A percentile compares a stretch with the other conserved stretches of the same genome.
Conservation (phyloP, 2,888 invertebrate genomes). For the Notocelia uddmanniana region DNA sequence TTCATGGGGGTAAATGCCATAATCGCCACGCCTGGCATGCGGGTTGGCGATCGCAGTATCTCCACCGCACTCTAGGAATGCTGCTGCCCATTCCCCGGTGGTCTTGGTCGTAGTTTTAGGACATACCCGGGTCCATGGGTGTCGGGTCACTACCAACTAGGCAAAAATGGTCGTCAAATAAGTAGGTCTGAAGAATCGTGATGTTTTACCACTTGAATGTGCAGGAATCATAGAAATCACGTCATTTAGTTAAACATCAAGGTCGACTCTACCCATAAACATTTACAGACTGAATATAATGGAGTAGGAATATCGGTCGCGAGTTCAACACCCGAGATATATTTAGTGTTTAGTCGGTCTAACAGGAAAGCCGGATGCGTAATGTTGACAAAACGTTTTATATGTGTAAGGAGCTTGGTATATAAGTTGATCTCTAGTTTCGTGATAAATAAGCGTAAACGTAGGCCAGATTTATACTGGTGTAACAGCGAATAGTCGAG, state of each 20-base stretch:
- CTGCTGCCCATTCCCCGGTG: too few relatives aligned
- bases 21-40: too few relatives aligned
- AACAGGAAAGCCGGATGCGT: conserved; percentile 67
- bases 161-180: too few relatives aligned
- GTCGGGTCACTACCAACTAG: too few relatives aligned
- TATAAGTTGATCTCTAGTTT: not conserved
- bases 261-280: not conserved
- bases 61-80: too few relatives aligned
- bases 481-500: not conserved
- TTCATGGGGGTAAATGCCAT: too few relatives aligned
- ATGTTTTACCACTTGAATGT: too few relatives aligned
- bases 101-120: too few relatives aligned
- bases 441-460: not conserved
- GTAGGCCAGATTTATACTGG: not conserved
- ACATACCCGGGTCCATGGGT: too few relatives aligned
- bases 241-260: not conserved
- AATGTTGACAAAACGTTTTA: not conserved
- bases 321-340: conserved; percentile 64
- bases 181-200: too few relatives aligned
- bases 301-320: conserved; percentile 51
- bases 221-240: not conserved
- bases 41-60: too few relatives aligned
- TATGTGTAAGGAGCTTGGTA: too few relatives aligned
- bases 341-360: conserved; percentile 64
- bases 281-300: conserved; percentile 7